phyloP scores from a whole-genome alignment of 1,140 invertebrate genomes.

The Leptopilina boulardi region DNA sequence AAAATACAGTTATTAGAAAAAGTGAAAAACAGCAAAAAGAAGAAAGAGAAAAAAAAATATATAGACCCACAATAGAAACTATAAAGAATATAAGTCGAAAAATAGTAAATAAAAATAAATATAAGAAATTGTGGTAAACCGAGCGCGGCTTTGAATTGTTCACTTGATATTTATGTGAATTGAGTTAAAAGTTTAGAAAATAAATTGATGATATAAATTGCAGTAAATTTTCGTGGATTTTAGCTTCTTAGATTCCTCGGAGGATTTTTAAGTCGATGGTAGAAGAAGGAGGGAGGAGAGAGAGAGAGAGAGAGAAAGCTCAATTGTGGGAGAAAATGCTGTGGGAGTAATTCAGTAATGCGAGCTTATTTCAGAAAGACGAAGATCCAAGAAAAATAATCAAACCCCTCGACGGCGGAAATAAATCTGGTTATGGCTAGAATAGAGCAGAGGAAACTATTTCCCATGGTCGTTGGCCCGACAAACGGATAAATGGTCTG shows the following conservation, averaged over 20 bases:
- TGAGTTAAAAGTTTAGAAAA: neutral
- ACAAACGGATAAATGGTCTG: conserved; percentile 59
- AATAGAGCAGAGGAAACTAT: conserved; percentile 43
- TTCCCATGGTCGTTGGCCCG: conserved; percentile 49
- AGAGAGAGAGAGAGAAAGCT: neutral
- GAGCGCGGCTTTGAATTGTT: neutral
- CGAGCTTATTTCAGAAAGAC: conserved; percentile 28
- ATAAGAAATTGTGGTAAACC: neutral
- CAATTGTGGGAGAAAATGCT: neutral
- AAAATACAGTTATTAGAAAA: too few species aligned
- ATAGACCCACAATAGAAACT: too few species aligned
- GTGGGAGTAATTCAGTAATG: conserved; percentile 1
- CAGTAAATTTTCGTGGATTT: neutral
- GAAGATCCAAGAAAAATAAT: conserved; percentile 50
- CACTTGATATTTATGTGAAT: neutral
- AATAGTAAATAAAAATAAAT: neutral
- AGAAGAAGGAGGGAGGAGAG: too few species aligned
- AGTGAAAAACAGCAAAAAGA: too few species aligned
- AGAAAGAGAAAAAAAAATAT: too few species aligned
- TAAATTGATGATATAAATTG: conserved; percentile 14
- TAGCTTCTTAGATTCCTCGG: neutral
- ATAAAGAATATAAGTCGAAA: neutral
- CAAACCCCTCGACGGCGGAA: conserved; percentile 39
- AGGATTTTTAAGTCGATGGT: neutral
- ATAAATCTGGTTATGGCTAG: conserved; percentile 57